These are phyloP conservation scores for Perizoma flavofasciatum DNA, from an alignment of 2,888 invertebrate genomes.

Conservation along the genomic window DNA sequence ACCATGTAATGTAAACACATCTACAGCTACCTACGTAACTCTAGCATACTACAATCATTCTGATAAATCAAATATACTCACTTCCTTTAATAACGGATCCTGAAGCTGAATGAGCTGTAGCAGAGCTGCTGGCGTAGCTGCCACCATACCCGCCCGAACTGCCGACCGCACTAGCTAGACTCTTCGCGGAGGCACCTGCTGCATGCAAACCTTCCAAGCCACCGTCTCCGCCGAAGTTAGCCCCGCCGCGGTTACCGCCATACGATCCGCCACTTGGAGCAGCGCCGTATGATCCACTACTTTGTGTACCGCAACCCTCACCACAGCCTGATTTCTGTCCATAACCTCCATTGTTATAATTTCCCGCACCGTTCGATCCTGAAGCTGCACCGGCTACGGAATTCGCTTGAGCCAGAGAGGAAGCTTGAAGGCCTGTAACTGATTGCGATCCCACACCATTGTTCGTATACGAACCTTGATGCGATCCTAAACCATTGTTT, in stretches of 20 bases:
- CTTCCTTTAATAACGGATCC: conserved; percentile 70
- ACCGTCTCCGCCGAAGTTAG: conserved; percentile 13
- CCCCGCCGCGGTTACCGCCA: conserved; percentile 13
- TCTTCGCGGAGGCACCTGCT: conserved; percentile 53
- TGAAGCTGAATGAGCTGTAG: conserved; percentile 65
- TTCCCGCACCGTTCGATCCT: conserved; percentile 35
- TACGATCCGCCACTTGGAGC: conserved; percentile 17
- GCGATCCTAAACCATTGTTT: conserved; percentile 18
- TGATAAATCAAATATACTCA: conserved; percentile 34
- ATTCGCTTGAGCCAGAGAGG: conserved; percentile 45
- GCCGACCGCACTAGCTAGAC: conserved; percentile 51
- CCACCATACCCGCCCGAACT: conserved; percentile 43
- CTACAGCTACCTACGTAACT: too few species aligned
- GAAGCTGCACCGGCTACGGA: conserved; percentile 51
- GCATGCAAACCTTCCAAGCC: conserved; percentile 35
- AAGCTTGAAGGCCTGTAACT: conserved; percentile 2
- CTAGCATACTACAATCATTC: too few species aligned
- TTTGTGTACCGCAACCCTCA: conserved; percentile 50
- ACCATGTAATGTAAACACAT: too few species aligned
- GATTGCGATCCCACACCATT: conserved; percentile 10
- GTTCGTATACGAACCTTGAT: conserved; percentile 14
- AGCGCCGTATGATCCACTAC: conserved; percentile 37
- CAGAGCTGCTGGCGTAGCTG: conserved; percentile 65
- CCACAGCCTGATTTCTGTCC: conserved; percentile 44
- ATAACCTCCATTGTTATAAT: conserved; percentile 32